Evolutionary conservation across 2,113 vertebrate genomes (phyloP), one percentile per base, ranked within the genome.

Genomic region (Atrichornis clamosus): DNA sequence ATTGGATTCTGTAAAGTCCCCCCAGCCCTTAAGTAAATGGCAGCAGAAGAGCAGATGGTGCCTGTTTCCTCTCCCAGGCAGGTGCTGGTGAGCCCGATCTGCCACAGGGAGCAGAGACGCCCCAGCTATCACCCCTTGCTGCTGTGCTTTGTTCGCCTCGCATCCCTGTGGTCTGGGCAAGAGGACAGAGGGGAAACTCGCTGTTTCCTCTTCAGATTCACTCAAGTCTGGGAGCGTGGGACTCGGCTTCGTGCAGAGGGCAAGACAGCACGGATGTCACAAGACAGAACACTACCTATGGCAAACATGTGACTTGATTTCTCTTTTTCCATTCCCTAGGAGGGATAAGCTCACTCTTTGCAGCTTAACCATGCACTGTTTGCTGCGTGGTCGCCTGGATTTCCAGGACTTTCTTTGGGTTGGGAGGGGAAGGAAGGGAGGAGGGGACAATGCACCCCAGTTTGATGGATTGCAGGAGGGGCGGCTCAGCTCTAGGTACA

Each of bases 41-140:
- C 68, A 88, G 10, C 56, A 69, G 55, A 90, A 42, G 24, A 88
- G 67, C 93, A 94, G 87, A 70, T 80, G 90, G 75, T 89, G 69
- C 69, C 52, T 42, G 7, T 27, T 84, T 41, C 63, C 47, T 42
- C 0, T 23, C 4, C 8, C 41, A 39, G 65, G 58, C 74, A 91
- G 87, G 78, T 91, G 75, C 67, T 62, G 37, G 41, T 37, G 26
- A 77, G 70, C 49, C 42, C 3, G 13, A 30, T 58, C 72, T 83
- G 30, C 42, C 41, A 1, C 4, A 3, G 33, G 42, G 77, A 72
- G 49, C 14, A 26, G 41, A 52, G 91, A 47, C 52, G 58, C 33
- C 33, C 58, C 78, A 50, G n/a, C 52, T 37, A 77, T 35, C 55
- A 2, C 35, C 27, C 70, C 39, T 65, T 1, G 4, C 62, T 42